A percentile compares a stretch with the other conserved stretches of the same genome.
Conservation (phyloP, 1,140 invertebrate genomes). For the Zaprionus lachaisei region DNA sequence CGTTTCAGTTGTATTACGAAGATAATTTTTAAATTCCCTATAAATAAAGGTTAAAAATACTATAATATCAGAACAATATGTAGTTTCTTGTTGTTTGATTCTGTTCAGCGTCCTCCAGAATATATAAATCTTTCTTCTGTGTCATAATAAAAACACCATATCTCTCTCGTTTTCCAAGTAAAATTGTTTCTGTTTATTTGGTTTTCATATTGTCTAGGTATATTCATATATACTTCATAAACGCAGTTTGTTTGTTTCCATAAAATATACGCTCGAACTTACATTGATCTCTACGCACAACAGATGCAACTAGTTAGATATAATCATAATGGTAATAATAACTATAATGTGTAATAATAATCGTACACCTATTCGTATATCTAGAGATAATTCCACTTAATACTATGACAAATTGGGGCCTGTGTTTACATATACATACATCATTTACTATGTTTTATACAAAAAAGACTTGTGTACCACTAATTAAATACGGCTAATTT, state of each 20-base stretch:
- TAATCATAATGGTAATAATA: slow-evolving; percentile 45
- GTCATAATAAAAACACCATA: not conserved
- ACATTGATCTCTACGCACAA: slow-evolving; percentile 70
- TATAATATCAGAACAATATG: not conserved
- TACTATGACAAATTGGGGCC: slow-evolving; percentile 67
- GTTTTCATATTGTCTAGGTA: slow-evolving; percentile 64
- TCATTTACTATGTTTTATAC: slow-evolving; percentile 74
- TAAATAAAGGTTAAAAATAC: not conserved
- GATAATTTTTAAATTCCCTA: not conserved
- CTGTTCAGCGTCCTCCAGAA: no score
- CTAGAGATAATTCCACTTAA: slow-evolving; percentile 50
- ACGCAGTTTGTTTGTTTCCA: slow-evolving; percentile 44
- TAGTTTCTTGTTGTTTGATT: not conserved
- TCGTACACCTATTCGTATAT: slow-evolving; percentile 34
- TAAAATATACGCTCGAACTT: slow-evolving; percentile 77
- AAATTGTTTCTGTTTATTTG: slow-evolving; percentile 61
- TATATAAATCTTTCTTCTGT: no score
- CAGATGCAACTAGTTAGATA: slow-evolving; percentile 69
- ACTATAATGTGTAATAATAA: slow-evolving; percentile 20
- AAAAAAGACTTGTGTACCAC: slow-evolving; percentile 64
- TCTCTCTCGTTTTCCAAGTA: slow-evolving; percentile 25
- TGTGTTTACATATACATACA: slow-evolving; percentile 27
- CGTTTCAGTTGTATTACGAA: not conserved
- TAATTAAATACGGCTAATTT: slow-evolving; percentile 61
- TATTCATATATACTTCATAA: slow-evolving; percentile 56